Evolutionary conservation across 2,888 invertebrate genomes (phyloP).

Genomic region (Chouioia cunea): DNA sequence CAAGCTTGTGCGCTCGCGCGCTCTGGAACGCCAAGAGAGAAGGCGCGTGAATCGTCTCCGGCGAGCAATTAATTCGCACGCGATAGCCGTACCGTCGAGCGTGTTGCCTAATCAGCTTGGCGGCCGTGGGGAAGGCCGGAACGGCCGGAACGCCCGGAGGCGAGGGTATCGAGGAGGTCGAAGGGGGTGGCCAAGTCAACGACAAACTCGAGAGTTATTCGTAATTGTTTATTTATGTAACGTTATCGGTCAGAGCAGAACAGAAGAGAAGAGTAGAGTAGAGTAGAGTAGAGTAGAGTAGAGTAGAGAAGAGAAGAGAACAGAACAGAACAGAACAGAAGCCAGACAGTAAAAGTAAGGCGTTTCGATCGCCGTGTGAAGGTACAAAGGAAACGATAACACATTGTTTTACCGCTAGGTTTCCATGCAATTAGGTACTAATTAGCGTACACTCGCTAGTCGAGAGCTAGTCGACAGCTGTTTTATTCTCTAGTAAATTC

Average conservation of each 20-base stretch:
- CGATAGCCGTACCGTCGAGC: constrained; percentile 20
- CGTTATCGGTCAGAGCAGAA: constrained; percentile 25
- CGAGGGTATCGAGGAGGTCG: not conserved
- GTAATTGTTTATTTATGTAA: constrained; percentile 38
- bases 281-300: too few relatives aligned
- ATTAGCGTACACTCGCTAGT: constrained; percentile 17
- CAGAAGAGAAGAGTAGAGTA: too few relatives aligned
- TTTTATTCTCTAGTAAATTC: too few relatives aligned
- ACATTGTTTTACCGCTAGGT: constrained; percentile 1
- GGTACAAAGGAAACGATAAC: constrained; percentile 16
- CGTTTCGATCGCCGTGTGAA: constrained; percentile 14
- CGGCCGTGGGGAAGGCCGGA: too few relatives aligned
- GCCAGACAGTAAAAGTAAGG: constrained; percentile 8
- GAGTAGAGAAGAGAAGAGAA: too few relatives aligned
- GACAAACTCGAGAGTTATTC: constrained; percentile 6
- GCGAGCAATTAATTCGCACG: not conserved
- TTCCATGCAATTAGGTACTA: constrained; percentile 6
- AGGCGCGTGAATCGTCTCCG: constrained; percentile 10
- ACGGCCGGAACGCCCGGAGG: not conserved
- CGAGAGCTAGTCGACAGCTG: constrained; percentile 4
- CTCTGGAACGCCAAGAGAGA: constrained; percentile 36
- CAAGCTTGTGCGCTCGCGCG: constrained; percentile 17
- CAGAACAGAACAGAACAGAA: constrained; percentile 25
- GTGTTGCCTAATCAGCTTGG: constrained; percentile 18
- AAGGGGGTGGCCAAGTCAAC: not conserved